Evolutionary conservation across 2,888 invertebrate species (phyloP).

Genomic region (Dasypolia templi): DNA sequence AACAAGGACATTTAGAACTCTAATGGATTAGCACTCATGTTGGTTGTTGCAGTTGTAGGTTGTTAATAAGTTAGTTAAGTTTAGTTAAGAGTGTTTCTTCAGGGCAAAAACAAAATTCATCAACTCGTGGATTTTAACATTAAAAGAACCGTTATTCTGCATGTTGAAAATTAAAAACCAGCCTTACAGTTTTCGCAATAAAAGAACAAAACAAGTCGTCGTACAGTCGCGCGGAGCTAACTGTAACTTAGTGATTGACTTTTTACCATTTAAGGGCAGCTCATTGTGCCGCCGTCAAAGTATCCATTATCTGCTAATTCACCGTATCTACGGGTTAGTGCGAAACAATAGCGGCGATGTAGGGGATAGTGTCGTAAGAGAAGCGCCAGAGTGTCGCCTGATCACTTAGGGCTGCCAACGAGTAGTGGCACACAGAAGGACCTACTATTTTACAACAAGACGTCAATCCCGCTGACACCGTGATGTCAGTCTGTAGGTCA

Average conservation of each 20-base stretch:
- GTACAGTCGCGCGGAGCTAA: slow-evolving; percentile 1
- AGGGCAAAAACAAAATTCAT: neutral
- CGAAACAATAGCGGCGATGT: slow-evolving; percentile 63
- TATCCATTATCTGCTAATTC: slow-evolving; percentile 61
- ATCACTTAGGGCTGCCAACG: slow-evolving; percentile 64
- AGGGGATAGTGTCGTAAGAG: slow-evolving; percentile 60
- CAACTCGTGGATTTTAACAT: neutral
- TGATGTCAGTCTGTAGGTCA: neutral
- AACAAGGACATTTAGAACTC: neutral
- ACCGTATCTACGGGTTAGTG: slow-evolving; percentile 34
- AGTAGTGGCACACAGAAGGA: slow-evolving; percentile 34
- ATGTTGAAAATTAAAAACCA: neutral
- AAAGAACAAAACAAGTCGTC: slow-evolving; percentile 5
- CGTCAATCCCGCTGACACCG: slow-evolving; percentile 17
- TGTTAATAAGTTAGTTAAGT: too few relatives aligned
- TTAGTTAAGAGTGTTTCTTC: too few relatives aligned
- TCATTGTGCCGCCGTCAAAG: slow-evolving; percentile 45
- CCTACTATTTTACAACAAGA: neutral
- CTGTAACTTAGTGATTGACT: slow-evolving; percentile 35
- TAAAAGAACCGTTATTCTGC: neutral
- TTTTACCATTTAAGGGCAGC: slow-evolving; percentile 39
- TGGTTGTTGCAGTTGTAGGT: neutral
- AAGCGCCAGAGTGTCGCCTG: slow-evolving; percentile 71
- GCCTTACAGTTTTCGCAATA: neutral
- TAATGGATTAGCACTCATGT: neutral